Conservation (phyloP, 2,888 invertebrate genomes). For the Orchestes rusci region DNA sequence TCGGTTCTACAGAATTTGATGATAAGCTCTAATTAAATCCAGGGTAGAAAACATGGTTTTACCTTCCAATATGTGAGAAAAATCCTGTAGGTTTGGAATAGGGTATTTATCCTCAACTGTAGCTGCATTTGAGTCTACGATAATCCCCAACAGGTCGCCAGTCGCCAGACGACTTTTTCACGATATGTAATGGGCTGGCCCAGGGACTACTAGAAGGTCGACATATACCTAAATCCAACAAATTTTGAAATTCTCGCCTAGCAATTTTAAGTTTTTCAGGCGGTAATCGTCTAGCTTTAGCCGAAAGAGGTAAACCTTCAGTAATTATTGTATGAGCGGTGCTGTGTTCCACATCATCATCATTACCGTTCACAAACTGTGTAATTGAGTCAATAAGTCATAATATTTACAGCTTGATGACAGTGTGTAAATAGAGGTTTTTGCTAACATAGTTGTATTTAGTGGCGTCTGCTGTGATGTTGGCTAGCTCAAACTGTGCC, state of each 20-base stretch:
- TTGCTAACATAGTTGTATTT: too few relatives aligned
- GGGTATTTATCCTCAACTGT: conserved; percentile 3
- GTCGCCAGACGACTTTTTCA: neutral
- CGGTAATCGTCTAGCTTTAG: conserved; percentile 5
- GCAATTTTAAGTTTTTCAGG: conserved; percentile 8
- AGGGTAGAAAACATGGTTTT: conserved; percentile 26
- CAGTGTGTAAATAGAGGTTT: neutral
- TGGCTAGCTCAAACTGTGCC: too few relatives aligned
- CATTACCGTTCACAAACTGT: neutral
- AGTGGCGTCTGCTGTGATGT: too few relatives aligned
- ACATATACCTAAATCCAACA: conserved; percentile 5
- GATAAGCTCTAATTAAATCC: conserved; percentile 1
- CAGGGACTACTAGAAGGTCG: conserved; percentile 6
- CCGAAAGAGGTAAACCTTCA: neutral
- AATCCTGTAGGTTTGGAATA: conserved; percentile 5
- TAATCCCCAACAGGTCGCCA: conserved; percentile 12
- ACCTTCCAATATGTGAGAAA: conserved; percentile 3
- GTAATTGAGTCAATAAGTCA: neutral
- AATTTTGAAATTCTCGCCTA: conserved; percentile 5
- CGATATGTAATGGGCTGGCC: conserved; percentile 3
- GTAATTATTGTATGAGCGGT: conserved; percentile 4
- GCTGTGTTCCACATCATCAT: neutral
- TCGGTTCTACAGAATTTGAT: neutral
- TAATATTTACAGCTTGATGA: neutral
- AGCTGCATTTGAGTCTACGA: conserved; percentile 3